These are phyloP conservation scores for Prunella strophiata DNA, from an alignment of 2,797 vertebrate genomes.

Conservation along the genomic window DNA sequence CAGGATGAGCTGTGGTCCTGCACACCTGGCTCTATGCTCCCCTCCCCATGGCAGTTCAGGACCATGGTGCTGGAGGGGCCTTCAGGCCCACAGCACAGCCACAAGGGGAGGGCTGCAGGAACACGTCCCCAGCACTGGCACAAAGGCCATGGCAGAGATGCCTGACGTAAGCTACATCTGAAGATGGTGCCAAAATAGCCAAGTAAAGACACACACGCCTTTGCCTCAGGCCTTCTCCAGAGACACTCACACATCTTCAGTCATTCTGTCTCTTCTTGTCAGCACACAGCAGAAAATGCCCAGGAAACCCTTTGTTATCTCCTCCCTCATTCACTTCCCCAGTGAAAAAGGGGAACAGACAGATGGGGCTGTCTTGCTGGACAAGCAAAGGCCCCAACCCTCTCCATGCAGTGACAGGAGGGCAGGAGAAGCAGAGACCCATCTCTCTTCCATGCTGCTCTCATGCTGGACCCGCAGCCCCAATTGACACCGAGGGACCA, in stretches of 20 bases:
- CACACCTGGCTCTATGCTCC: not conserved
- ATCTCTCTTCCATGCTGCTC: not conserved
- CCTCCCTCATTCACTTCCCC: not conserved
- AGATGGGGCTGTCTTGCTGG: not conserved
- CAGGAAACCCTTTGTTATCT: conserved; percentile 24
- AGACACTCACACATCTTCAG: not conserved
- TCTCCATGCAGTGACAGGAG: not conserved
- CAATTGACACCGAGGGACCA: rapidly evolving
- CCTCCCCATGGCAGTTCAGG: not conserved
- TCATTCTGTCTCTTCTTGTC: not conserved
- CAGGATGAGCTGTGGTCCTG: not conserved
- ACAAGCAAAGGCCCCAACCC: not conserved
- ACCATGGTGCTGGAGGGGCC: not conserved
- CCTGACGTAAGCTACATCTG: not conserved
- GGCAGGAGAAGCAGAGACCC: not conserved
- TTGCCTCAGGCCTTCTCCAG: conserved; percentile 26
- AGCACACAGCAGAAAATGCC: conserved; percentile 20
- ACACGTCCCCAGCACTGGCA: not conserved
- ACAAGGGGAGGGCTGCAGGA: not conserved
- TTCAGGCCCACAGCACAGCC: not conserved
- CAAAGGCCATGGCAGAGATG: not conserved
- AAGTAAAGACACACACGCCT: not conserved
- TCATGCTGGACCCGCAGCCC: not conserved
- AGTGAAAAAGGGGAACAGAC: not conserved
- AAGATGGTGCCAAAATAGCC: conserved; percentile 23